These are phyloP conservation scores for Eurosta solidaginis DNA, from an alignment of 1,140 invertebrate species.

Conservation along the genomic window DNA sequence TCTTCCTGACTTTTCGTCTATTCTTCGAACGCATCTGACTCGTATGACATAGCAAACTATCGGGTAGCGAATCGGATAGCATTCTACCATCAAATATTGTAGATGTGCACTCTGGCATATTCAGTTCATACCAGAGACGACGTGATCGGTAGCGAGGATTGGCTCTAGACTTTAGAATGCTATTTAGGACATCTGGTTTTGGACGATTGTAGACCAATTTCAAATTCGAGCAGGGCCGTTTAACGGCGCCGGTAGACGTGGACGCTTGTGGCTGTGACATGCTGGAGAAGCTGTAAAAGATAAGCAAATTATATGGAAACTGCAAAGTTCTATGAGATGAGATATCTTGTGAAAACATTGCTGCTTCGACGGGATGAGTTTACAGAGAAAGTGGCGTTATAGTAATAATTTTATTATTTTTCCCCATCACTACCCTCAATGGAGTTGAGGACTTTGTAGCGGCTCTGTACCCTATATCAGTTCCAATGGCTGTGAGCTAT, in stretches of 20 bases:
- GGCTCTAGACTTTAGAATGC: conserved; percentile 52
- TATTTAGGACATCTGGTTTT: conserved; percentile 51
- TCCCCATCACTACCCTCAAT: too few species aligned
- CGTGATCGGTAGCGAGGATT: conserved; percentile 54
- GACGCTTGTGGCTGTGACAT: neutral
- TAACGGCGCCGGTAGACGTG: neutral
- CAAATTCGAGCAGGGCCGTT: conserved; percentile 43
- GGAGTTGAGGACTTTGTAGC: too few species aligned
- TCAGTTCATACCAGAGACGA: conserved; percentile 55
- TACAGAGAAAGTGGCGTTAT: too few species aligned
- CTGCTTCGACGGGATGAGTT: too few species aligned
- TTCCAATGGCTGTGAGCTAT: too few species aligned
- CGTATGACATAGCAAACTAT: conserved; percentile 44
- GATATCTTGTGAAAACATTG: too few species aligned
- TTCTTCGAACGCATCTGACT: conserved; percentile 31
- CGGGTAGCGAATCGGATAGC: conserved; percentile 47
- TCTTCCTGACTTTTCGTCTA: conserved; percentile 28
- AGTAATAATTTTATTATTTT: too few species aligned
- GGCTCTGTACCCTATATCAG: too few species aligned
- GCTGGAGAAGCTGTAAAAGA: neutral
- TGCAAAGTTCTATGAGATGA: too few species aligned
- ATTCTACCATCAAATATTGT: conserved; percentile 50
- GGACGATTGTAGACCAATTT: conserved; percentile 52
- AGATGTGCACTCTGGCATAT: conserved; percentile 56
- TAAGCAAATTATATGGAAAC: too few species aligned